Evolutionary conservation across 2,888 invertebrate species (phyloP).

Genomic region (Tuta absoluta): DNA sequence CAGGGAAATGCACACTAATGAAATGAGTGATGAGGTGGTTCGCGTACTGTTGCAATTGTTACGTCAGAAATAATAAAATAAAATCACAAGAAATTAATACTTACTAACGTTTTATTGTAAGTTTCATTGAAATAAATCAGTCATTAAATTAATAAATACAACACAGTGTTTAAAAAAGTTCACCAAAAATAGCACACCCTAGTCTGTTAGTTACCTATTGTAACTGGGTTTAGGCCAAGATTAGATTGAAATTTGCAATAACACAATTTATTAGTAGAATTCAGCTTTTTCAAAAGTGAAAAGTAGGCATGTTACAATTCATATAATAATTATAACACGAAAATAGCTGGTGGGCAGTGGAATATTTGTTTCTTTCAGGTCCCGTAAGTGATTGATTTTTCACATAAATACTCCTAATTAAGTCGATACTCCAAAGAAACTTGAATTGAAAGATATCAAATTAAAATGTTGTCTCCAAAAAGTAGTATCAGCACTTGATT

Average conservation of each 20-base stretch:
- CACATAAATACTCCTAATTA: background rate
- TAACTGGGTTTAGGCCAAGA: background rate
- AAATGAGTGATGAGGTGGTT: background rate
- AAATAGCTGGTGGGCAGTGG: conserved; percentile 50
- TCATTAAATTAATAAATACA: conserved; percentile 4
- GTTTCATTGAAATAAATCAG: background rate
- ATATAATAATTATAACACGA: background rate
- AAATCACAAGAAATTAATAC: background rate
- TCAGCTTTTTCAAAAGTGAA: background rate
- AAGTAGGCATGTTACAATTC: background rate
- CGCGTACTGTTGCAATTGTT: background rate
- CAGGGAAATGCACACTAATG: no score
- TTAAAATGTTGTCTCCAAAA: background rate
- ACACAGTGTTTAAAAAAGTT: background rate
- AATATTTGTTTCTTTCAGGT: conserved; percentile 63
- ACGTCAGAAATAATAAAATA: no score
- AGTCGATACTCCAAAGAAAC: background rate
- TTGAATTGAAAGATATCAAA: background rate
- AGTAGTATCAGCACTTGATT: conserved; percentile 5
- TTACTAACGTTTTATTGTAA: conserved; percentile 2
- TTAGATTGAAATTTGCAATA: background rate
- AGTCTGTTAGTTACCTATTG: background rate
- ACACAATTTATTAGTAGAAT: background rate
- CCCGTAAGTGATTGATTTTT: conserved; percentile 36
- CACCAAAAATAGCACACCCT: conserved; percentile 1